phyloP scores from a whole-genome alignment of 2,113 vertebrate genomes.

The Microtus montanus region DNA sequence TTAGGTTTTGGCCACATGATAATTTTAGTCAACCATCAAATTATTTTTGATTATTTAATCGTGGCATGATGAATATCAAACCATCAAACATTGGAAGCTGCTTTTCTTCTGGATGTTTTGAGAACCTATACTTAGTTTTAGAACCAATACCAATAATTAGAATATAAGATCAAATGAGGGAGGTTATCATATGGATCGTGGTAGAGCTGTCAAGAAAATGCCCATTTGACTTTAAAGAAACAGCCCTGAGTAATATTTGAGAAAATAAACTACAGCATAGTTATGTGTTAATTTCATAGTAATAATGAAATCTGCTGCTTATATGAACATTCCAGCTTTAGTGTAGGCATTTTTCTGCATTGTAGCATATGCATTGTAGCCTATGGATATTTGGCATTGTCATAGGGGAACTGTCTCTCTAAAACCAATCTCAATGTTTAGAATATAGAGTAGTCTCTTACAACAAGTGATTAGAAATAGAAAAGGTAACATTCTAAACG shows the following conservation, averaged over 20 bases:
- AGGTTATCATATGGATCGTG: neutral
- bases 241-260: neutral
- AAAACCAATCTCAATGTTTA: slow-evolving; percentile 7
- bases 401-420: neutral
- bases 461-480: neutral
- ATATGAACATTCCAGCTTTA: neutral
- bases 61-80: slow-evolving; percentile 21
- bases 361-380: neutral
- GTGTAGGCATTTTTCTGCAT: neutral
- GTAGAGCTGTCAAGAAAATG: neutral
- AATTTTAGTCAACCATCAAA: slow-evolving; percentile 62
- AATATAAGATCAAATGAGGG: neutral
- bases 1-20: slow-evolving; percentile 33
- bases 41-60: slow-evolving; percentile 67
- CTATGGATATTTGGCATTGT: neutral
- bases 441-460: neutral
- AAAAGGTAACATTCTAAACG: slow-evolving; percentile 41
- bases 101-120: slow-evolving; percentile 46
- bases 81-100: slow-evolving; percentile 4
- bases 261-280: neutral
- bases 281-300: neutral
- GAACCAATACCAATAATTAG: neutral
- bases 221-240: neutral
- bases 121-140: slow-evolving; percentile 53
- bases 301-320: neutral